Conservation (phyloP, 2,113 vertebrate species). For the Morone chrysops region DNA sequence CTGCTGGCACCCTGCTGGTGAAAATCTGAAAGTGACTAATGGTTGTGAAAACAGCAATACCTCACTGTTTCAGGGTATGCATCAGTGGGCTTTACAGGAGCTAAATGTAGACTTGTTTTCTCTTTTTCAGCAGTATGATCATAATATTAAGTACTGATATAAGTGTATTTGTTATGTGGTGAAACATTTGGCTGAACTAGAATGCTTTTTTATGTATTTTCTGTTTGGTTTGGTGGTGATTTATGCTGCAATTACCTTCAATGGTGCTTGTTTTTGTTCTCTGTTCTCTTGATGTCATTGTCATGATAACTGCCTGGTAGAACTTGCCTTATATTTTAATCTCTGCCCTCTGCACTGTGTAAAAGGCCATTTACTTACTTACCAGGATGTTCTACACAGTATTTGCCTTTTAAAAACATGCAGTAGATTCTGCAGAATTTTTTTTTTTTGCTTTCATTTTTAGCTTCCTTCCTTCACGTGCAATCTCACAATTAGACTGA, state of each 20-base stretch:
- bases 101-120: slow-evolving; percentile 4
- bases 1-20: slow-evolving; percentile 44
- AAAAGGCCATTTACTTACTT: background rate
- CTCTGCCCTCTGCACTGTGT: slow-evolving; percentile 1
- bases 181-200: slow-evolving; percentile 5
- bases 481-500: slow-evolving; percentile 8
- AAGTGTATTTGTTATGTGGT: slow-evolving; percentile 21
- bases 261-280: slow-evolving; percentile 34
- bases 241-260: slow-evolving; percentile 43
- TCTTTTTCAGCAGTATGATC: background rate
- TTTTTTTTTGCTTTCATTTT: background rate
- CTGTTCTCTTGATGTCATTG: slow-evolving; percentile 11
- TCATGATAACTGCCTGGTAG: slow-evolving; percentile 19
- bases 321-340: slow-evolving; percentile 28
- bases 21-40: slow-evolving; percentile 61
- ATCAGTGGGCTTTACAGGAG: background rate
- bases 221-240: slow-evolving; percentile 17
- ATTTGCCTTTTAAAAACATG: background rate
- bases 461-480: background rate
- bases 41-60: slow-evolving; percentile 34
- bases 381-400: background rate
- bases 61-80: slow-evolving; percentile 28
- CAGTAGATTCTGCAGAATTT: slow-evolving; percentile 11
- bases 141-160: slow-evolving; percentile 7
- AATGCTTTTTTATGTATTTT: background rate